Base-by-base conservation (phyloP, 2,113 vertebrate genomes). In the Nestor notabilis region DNA sequence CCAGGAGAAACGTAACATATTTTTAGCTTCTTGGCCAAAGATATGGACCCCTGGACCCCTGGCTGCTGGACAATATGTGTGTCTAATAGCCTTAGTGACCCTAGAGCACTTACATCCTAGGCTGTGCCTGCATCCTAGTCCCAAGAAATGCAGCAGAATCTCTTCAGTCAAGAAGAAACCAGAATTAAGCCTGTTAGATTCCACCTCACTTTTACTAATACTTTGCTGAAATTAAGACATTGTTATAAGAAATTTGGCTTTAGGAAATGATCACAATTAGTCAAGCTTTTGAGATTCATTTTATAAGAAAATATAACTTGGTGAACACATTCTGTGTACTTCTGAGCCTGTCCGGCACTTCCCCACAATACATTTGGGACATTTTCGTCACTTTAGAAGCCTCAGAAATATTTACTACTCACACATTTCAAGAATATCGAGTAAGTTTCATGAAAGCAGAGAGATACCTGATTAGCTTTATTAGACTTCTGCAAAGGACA, bases 291-390 rank as follows among this genome's bases (percentile, higher is more conserved):
- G 44, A 64, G 65, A 92, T 68, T 90, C 14, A 41, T 72, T 94
- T 78, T 66, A n/a, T 72, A 37, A 77, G n/a, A 90, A 95, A 94
- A 94, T n/a, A 93, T 85, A 86, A 88, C 64, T 83, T 80, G 23
- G 55, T 71, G 72, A 95, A 87, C 47, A 81, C 65, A 75, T 87
- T 93, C 50, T 66, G 41, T 91, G 50, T 87, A 84, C 19, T 89
- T 94, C 37, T 2, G 3, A 89, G 69, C 49, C 58, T 92, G 82
- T 93, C 92, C 93, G 74, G 58, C 88, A 77, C 52, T 83, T 95
- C 49, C 53, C 21, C 24, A 83, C 63, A 94, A 88, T 93, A 80
- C n/a, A 80, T 86, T 90, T 93, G 75, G 92, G 90, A 72, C n/a
- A 33, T 92, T 90, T 96, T 93, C 41, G 76, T 83, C 56, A 56